phyloP scores from a whole-genome alignment of 2,888 invertebrate species.

The Heliconius charithonia region DNA sequence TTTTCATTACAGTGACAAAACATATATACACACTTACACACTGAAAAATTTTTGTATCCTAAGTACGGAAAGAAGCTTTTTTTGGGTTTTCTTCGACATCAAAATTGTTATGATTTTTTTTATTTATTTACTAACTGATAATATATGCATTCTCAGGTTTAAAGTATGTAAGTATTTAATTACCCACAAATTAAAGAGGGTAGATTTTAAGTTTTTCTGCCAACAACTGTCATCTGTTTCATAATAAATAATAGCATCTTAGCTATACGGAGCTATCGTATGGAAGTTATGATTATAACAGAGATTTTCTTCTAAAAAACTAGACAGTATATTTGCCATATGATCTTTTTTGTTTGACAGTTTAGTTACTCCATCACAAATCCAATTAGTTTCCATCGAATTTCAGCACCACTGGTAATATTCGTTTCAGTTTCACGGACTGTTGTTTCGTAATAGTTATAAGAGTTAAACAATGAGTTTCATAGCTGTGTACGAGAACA shows the following conservation, averaged over 20 bases:
- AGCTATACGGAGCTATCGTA: not conserved
- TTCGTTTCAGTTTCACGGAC: constrained; percentile 70
- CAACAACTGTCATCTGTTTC: too few species aligned
- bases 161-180: too few species aligned
- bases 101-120: too few species aligned
- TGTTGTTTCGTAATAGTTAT: constrained; percentile 81
- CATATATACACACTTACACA: not conserved
- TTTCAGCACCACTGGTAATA: constrained; percentile 41
- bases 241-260: too few species aligned
- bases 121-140: too few species aligned
- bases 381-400: constrained; percentile 14
- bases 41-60: not conserved
- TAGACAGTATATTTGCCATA: not conserved
- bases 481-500: constrained; percentile 74
- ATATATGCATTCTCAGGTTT: too few species aligned
- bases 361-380: not conserved
- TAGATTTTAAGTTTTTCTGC: too few species aligned
- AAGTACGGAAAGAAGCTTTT: too few species aligned
- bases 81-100: too few species aligned
- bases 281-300: not conserved
- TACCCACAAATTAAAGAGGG: too few species aligned
- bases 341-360: not conserved
- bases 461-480: constrained; percentile 80
- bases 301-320: not conserved
- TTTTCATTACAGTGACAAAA: not conserved